A percentile compares a stretch with the other conserved stretches of the same genome.
Conservation (phyloP, 1,140 invertebrate genomes). For the Littorina saxatilis region DNA sequence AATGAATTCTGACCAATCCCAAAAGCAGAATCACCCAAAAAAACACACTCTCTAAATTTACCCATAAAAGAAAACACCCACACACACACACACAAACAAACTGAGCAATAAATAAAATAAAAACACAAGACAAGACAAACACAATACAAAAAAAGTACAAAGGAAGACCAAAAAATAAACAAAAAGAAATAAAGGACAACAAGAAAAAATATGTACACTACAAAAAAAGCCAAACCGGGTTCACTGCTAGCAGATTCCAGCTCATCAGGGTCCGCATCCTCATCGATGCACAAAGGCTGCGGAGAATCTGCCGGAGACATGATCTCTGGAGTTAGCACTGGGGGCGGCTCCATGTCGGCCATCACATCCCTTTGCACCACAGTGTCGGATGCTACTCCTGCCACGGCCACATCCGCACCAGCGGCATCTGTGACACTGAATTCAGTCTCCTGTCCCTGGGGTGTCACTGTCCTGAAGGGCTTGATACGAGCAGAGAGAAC, state of each 20-base stretch:
- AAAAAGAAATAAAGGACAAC: no score
- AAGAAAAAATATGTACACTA: no score
- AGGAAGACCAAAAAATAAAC: no score
- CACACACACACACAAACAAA: no score
- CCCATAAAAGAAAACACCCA: no score
- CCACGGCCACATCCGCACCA: background rate
- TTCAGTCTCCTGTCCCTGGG: background rate
- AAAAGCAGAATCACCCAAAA: no score
- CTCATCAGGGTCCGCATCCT: conserved; percentile 4
- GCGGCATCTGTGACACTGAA: background rate
- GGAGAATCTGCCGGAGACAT: conserved; percentile 26
- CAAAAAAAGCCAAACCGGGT: no score
- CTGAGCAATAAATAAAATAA: no score
- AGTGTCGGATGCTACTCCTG: background rate
- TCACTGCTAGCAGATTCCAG: background rate
- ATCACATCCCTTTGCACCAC: background rate
- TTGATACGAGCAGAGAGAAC: conserved; percentile 32
- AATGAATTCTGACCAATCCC: no score
- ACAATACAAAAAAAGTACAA: no score
- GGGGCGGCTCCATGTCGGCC: background rate
- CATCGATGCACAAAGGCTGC: conserved; percentile 21
- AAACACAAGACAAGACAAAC: no score
- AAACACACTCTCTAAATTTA: no score
- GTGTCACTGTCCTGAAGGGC: conserved; percentile 17
- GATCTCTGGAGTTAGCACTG: conserved; percentile 5